Base-by-base conservation (phyloP, 1,140 invertebrate genomes). In the Drosophila fuyamai region DNA sequence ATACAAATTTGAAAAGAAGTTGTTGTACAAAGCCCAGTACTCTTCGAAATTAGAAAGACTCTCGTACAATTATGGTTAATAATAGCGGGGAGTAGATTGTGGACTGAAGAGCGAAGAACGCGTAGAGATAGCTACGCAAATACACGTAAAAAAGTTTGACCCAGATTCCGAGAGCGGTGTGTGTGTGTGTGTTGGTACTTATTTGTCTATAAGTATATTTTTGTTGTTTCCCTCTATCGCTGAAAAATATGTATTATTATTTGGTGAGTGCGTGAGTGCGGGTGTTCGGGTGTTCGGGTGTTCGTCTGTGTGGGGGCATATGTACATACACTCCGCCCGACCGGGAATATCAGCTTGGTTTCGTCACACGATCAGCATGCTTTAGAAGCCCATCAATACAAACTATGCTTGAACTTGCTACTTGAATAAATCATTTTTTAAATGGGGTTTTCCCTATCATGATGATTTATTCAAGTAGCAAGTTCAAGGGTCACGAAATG, bases 121-220 rank as follows among this genome's bases (percentile, higher is more conserved):
- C 48, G 51, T 40, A 46, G 68, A 68, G 63, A 76, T 76, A 76
- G 72, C 73, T 76, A 58, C 38, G 72, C 73, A 76, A 76, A 81
- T 81, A 82, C 73, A 68, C 80, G 82, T 86, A 79, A 88, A 86
- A 86, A 88, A 76, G 78, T 79, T 86, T 86, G 83, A 86, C 83
- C 83, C 76, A 86, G 79, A 88, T 86, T 85, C 80, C 78, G 16
- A 61, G 60, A 18, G 54, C 67, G 50, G 60, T 53, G 77, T 61
- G 55, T 78, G 65, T 71, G 36, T 70, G 47, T 53, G 29, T 32
- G 29, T 71, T 61, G 40, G 67, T 53, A 54, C 67, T 46, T 73
- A 72, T 73, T 60, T 72, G 66, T 72, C 70, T 71, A 70, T 72
- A 40, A 72, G 81, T 83, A 81, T 77, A 81, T 56, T 66, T 59